A percentile compares a stretch with the other conserved stretches of the same genome.
Conservation (phyloP, 2,888 invertebrate genomes). For the Microctonus brassicae region DNA sequence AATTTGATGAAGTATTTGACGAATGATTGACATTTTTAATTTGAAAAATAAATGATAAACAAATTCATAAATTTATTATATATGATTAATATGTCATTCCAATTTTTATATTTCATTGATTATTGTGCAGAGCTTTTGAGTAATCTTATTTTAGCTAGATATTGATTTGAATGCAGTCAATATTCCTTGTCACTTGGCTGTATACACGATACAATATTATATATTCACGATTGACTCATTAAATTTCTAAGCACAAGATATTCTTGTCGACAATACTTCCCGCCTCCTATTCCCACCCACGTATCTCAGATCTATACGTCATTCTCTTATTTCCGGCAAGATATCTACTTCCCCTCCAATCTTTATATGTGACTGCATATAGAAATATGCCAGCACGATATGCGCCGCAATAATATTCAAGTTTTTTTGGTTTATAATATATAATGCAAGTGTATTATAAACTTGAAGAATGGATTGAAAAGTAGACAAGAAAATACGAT, state of each 20-base stretch:
- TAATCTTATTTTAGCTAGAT: constrained; percentile 19
- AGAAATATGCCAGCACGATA: neutral
- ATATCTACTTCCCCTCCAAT: neutral
- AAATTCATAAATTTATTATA: too few relatives aligned
- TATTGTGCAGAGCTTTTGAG: too few relatives aligned
- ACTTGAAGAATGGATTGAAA: neutral
- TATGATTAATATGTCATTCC: too few relatives aligned
- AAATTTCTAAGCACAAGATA: constrained; percentile 56
- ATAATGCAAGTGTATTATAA: neutral
- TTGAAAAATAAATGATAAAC: too few relatives aligned
- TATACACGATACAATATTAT: neutral
- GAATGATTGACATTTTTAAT: too few relatives aligned
- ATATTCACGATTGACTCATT: constrained; percentile 49
- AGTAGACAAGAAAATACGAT: neutral
- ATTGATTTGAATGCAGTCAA: constrained; percentile 24
- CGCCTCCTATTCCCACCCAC: constrained; percentile 42
- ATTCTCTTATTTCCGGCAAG: neutral
- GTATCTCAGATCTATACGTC: constrained; percentile 8
- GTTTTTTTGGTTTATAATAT: neutral
- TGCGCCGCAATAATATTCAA: neutral
- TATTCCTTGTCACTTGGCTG: neutral
- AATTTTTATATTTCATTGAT: too few relatives aligned
- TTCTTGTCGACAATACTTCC: constrained; percentile 46
- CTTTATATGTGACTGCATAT: neutral
- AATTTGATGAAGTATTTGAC: too few relatives aligned